These are phyloP conservation scores for mouse (Mus musculus) DNA, from an alignment of 2,113 vertebrate genomes.

Conservation along the genomic window GRCm39 chr4:152900001-152900500, in stretches of 20 bases:
- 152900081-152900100: not conserved
- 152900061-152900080: not conserved
- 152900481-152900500: not conserved
- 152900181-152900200: not conserved
- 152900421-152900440: too few species aligned
- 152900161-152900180: not conserved
- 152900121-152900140: not conserved
- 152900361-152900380: not conserved
- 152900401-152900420: not conserved
- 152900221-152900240: not conserved
- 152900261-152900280: not conserved
- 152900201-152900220: not conserved
- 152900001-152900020: too few species aligned
- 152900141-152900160: not conserved
- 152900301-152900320: not conserved
- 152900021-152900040: not conserved
- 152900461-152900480: fast-evolving
- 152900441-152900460: fast-evolving
- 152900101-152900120: not conserved
- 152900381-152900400: not conserved
- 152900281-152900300: not conserved
- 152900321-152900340: too few species aligned
- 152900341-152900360: not conserved
- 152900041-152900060: too few species aligned
- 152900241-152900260: not conserved